A percentile compares a stretch with the other conserved stretches of the same genome.
phyloP scores from a whole-genome alignment of 2,113 vertebrate genomes.

The Pitta sordida region DNA sequence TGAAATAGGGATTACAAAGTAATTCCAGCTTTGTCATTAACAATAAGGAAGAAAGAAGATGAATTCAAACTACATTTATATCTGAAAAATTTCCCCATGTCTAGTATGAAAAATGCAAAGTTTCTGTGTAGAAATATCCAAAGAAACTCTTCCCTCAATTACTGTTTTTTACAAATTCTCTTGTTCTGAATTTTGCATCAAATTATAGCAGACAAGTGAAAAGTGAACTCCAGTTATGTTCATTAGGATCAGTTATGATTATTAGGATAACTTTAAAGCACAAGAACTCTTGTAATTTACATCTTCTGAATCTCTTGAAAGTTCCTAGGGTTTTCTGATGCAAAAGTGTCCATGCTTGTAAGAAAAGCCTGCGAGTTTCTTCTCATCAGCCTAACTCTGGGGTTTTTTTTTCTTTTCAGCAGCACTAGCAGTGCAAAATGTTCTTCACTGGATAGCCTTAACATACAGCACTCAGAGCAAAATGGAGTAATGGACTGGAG shows the following conservation, averaged over 20 bases:
- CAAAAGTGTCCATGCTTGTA: background rate
- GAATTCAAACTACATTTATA: background rate
- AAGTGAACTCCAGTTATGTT: background rate
- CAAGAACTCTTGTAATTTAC: background rate
- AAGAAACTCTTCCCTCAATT: background rate
- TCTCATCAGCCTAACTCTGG: background rate
- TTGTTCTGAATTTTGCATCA: background rate
- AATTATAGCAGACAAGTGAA: background rate
- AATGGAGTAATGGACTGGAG: conserved; percentile 84
- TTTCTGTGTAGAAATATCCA: background rate
- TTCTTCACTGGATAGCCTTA: conserved; percentile 73
- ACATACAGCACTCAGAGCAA: conserved; percentile 73
- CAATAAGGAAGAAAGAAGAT: background rate
- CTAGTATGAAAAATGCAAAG: background rate
- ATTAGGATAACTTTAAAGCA: background rate
- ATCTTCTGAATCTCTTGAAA: background rate
- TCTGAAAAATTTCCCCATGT: background rate
- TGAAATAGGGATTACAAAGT: background rate
- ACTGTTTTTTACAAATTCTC: background rate
- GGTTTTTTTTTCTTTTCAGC: background rate
- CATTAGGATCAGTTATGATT: too few species aligned
- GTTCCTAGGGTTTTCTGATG: background rate
- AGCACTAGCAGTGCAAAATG: conserved; percentile 73
- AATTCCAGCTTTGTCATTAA: background rate
- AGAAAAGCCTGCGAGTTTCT: background rate